Base-by-base conservation (phyloP, 2,888 invertebrate species). In the Eledona agricola region DNA sequence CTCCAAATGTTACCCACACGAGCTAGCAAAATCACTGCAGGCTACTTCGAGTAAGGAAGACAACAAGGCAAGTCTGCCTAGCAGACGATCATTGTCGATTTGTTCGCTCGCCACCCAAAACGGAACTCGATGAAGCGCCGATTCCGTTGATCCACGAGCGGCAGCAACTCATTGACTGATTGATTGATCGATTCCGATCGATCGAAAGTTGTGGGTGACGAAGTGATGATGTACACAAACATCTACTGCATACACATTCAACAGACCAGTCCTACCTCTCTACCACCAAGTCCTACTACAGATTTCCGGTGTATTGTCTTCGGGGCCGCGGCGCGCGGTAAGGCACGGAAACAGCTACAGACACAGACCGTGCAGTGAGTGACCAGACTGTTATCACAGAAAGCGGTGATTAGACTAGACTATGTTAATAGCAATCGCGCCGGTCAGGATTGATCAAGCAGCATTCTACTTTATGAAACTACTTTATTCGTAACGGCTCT, bases 401-500 rank as follows among this genome's bases (percentile, higher is more conserved):
- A 75, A 74, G 73, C 74, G 63, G 73, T 75, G 73, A 74, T 72
- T 71, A 71, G 69, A 55, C 55, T 55, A 55, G 43, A 55, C 37
- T 51, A 45, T 45, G 50, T 51, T 51, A 55, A 50, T 55, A 43
- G 32, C 66, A 67, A 66, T 63, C 66, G 62, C 64, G 61, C 63
- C 62, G 62, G 63, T 65, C 64, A 70, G 62, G 61, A 64, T 62
- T 72, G 71, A 75, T 72, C 77, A 78, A 77, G 77, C 78, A 77
- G 74, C 76, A 74, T 72, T 73, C 78, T 79, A 78, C 79, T 77
- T 75, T 77, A 77, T 77, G 75, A 77, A 78, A 78, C 79, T 79
- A 79, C 79, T 79, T 79, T 79, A 79, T 79, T 78, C 72, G 73
- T 74, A 78, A 78, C 76, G 74, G 76, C 77, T 77, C 76, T 76